Evolutionary conservation across 2,113 vertebrate species (phyloP).

Genomic region (Pachycephala philippinensis): DNA sequence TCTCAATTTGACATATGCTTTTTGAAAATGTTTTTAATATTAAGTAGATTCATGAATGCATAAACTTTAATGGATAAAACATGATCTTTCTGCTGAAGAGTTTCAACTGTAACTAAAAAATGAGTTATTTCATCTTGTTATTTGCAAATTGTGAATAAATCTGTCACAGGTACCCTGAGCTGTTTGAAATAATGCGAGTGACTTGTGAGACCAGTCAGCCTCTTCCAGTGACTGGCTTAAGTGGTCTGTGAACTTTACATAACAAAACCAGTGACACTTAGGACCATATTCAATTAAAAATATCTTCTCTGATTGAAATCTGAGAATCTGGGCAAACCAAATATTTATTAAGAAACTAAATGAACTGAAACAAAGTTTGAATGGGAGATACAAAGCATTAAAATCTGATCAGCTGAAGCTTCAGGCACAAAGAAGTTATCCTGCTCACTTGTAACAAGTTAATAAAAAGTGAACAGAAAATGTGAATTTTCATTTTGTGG

Average conservation of each 20-base stretch:
- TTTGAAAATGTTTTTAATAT: neutral
- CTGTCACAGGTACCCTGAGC: neutral
- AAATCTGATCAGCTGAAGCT: neutral
- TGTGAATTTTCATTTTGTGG: neutral
- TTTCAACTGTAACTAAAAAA: neutral
- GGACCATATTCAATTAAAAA: neutral
- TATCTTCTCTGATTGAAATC: neutral
- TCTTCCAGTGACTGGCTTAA: neutral
- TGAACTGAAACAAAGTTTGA: neutral
- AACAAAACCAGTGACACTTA: neutral
- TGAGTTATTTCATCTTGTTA: neutral
- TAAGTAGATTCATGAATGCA: neutral
- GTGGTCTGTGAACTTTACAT: neutral
- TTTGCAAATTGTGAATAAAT: neutral
- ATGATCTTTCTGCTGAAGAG: neutral
- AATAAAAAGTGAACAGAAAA: neutral
- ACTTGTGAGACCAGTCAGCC: neutral
- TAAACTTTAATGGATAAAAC: neutral
- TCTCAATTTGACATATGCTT: neutral
- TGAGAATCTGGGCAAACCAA: neutral
- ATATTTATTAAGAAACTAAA: neutral
- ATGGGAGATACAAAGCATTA: neutral
- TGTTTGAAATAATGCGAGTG: neutral
- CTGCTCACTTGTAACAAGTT: neutral
- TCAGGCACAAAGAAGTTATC: neutral